A percentile compares a stretch with the other conserved stretches of the same genome.
Evolutionary conservation across 2,888 invertebrate genomes (phyloP).

Genomic region (Allophyes oxyacanthae): DNA sequence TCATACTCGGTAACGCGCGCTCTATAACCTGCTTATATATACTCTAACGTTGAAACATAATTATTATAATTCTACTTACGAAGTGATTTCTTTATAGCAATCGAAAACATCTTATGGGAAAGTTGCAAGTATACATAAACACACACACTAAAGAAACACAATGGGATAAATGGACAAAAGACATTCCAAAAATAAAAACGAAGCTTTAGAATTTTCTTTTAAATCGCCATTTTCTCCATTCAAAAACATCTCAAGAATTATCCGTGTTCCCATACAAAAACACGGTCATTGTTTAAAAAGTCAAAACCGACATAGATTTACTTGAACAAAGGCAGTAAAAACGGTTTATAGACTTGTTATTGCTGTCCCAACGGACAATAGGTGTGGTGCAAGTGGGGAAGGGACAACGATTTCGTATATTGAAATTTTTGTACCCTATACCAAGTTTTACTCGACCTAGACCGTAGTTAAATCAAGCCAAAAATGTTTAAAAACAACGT

Average conservation of each 20-base stretch:
- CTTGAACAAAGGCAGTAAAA: constrained; percentile 89
- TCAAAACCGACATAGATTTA: constrained; percentile 88
- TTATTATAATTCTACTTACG: no score
- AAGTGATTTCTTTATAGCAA: no score
- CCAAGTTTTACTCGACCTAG: no score
- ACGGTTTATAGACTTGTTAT: constrained; percentile 89
- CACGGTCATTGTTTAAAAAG: constrained; percentile 89
- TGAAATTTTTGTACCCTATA: not conserved
- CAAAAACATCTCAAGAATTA: constrained; percentile 76
- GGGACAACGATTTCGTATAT: not conserved
- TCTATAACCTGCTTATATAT: no score
- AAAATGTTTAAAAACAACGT: no score
- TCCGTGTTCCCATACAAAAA: constrained; percentile 80
- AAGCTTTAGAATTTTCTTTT: constrained; percentile 33
- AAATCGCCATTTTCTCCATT: constrained; percentile 69
- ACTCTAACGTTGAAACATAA: no score
- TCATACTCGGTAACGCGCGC: no score
- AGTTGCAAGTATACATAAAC: not conserved
- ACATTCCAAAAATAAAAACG: constrained; percentile 20
- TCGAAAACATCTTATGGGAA: not conserved
- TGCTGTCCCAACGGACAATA: constrained; percentile 83
- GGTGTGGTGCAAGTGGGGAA: constrained; percentile 58
- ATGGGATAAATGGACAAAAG: constrained; percentile 13
- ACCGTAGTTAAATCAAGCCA: no score
- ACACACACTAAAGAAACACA: constrained; percentile 1